Evolutionary conservation across 2,797 vertebrate genomes (phyloP).

Genomic region (Gastrophryne carolinensis): DNA sequence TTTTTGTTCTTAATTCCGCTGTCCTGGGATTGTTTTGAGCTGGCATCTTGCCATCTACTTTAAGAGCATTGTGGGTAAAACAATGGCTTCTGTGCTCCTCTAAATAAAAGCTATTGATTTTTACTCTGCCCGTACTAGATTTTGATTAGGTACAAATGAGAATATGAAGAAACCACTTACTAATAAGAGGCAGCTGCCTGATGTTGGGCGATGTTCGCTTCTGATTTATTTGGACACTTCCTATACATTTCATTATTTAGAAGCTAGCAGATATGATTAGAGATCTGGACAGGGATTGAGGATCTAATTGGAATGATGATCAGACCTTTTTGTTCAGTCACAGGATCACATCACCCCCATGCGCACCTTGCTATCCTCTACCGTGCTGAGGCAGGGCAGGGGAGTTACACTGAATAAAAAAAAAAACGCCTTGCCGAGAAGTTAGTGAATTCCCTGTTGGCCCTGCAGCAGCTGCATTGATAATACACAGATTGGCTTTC

Average conservation of each 20-base stretch:
- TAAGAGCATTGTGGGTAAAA: conserved; percentile 14
- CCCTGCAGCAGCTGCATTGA: too few relatives aligned
- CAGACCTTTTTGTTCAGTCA: too few relatives aligned
- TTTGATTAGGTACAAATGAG: conserved; percentile 39
- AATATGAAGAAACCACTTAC: conserved; percentile 37
- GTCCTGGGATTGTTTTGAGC: neutral
- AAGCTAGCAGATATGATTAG: too few relatives aligned
- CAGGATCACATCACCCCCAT: too few relatives aligned
- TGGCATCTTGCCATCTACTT: neutral
- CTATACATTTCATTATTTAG: conserved; percentile 22
- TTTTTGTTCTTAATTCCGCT: neutral
- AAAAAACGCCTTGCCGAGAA: too few relatives aligned
- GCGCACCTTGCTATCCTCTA: too few relatives aligned
- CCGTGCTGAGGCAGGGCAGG: too few relatives aligned
- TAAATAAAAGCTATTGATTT: conserved; percentile 38
- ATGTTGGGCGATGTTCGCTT: neutral
- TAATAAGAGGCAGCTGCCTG: conserved; percentile 21
- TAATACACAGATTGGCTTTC: too few relatives aligned
- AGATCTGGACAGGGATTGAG: too few relatives aligned
- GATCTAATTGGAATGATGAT: too few relatives aligned
- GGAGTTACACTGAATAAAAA: too few relatives aligned
- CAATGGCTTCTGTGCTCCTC: conserved; percentile 10
- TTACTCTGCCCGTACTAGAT: conserved; percentile 10
- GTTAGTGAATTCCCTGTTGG: too few relatives aligned
- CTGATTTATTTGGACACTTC: conserved; percentile 32